phyloP scores from a whole-genome alignment of 2,888 invertebrate genomes.

The Anthoptus insignis region DNA sequence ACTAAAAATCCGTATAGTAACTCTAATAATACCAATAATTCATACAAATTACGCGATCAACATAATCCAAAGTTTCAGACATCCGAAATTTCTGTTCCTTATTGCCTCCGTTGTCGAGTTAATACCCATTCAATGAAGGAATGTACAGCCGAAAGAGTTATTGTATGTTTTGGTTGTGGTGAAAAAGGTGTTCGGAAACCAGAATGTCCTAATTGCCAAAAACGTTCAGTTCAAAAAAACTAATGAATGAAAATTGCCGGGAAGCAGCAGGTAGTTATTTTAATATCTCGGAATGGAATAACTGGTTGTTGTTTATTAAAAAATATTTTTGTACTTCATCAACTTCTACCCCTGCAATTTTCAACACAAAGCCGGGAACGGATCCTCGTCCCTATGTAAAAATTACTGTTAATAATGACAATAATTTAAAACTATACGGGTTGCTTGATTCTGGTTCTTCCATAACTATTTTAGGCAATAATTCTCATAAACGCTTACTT shows the following conservation, averaged over 20 bases:
- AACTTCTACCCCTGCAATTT: conserved; percentile 32
- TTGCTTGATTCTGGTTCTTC: conserved; percentile 45
- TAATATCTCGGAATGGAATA: conserved; percentile 35
- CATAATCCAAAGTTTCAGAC: not conserved
- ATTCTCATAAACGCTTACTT: conserved; percentile 29
- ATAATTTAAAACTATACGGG: conserved; percentile 9
- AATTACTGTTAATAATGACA: not conserved
- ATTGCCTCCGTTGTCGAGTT: not conserved
- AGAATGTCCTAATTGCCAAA: conserved; percentile 19
- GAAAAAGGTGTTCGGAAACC: not conserved
- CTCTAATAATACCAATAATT: too few species aligned
- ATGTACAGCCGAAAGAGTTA: conserved; percentile 1
- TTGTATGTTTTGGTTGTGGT: conserved; percentile 8
- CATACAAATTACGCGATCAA: too few species aligned
- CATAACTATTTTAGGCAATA: conserved; percentile 44
- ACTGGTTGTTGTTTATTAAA: conserved; percentile 37
- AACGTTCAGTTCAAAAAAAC: conserved; percentile 36
- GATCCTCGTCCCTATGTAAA: not conserved
- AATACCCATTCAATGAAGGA: not conserved
- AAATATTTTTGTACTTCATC: conserved; percentile 21
- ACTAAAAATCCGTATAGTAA: not conserved
- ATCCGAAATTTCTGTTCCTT: not conserved
- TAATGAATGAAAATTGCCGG: conserved; percentile 23
- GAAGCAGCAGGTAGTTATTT: not conserved
- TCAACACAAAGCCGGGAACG: conserved; percentile 7